These are phyloP conservation scores for Tamandua tetradactyla DNA, from an alignment of 2,797 vertebrate genomes.

Conservation along the genomic window DNA sequence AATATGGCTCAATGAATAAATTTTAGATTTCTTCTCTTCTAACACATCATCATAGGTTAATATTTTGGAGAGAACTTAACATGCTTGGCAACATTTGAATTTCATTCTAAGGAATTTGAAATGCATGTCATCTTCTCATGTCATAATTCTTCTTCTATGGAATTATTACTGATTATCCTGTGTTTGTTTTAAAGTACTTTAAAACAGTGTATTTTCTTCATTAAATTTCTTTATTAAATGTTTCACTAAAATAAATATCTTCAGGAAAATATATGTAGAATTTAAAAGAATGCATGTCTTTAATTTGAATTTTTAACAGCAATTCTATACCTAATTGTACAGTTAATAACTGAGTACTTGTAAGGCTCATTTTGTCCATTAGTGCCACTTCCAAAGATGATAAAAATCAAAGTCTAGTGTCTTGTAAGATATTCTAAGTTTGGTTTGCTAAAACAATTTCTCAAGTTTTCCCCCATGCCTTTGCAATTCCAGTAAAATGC, in stretches of 20 bases:
- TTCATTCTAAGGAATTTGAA: neutral
- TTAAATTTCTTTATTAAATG: neutral
- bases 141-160: neutral
- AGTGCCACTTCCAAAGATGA: neutral
- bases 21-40: neutral
- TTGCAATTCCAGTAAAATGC: neutral
- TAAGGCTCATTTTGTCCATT: neutral
- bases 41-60: neutral
- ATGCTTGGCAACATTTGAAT: neutral
- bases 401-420: slow-evolving; percentile 1
- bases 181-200: neutral
- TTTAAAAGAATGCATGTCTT: neutral
- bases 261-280: neutral
- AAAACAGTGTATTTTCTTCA: neutral
- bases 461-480: neutral
- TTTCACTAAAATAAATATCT: neutral
- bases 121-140: neutral
- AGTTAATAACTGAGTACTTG: neutral
- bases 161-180: neutral
- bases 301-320: slow-evolving; percentile 22
- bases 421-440: neutral
- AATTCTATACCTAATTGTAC: neutral
- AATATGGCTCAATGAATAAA: slow-evolving; percentile 8
- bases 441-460: slow-evolving; percentile 9
- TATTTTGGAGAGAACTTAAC: neutral